Evolutionary conservation across 2,888 invertebrate species (phyloP).

Genomic region (Rhamphomyia laevipes): DNA sequence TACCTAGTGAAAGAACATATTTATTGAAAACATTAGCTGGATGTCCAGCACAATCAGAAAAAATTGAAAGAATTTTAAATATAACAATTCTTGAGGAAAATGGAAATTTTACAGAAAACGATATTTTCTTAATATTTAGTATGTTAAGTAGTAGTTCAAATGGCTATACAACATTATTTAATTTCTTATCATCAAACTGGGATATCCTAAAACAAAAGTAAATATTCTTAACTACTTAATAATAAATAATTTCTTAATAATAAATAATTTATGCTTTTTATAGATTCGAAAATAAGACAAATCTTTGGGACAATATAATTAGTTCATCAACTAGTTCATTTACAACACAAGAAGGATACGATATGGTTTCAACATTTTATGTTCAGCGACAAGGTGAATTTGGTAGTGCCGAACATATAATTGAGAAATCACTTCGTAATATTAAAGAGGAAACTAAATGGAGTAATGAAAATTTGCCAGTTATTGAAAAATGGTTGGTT

Average conservation of each 20-base stretch:
- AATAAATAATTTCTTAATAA: conserved; percentile 8
- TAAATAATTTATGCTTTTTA: conserved; percentile 12
- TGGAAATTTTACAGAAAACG: conserved; percentile 63
- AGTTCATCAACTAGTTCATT: conserved; percentile 63
- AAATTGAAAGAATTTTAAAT: conserved; percentile 54
- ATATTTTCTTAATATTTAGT: conserved; percentile 60
- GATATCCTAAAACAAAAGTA: conserved; percentile 52
- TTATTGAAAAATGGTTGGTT: conserved; percentile 62
- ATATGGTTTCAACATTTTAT: conserved; percentile 55
- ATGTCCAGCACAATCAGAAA: conserved; percentile 59
- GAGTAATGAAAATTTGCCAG: conserved; percentile 63
- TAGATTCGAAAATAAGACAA: conserved; percentile 56
- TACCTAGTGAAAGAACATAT: conserved; percentile 64
- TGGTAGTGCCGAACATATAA: conserved; percentile 59
- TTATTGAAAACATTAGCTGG: conserved; percentile 66
- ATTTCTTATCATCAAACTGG: conserved; percentile 62
- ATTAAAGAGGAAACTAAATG: conserved; percentile 65
- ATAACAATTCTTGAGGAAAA: conserved; percentile 57
- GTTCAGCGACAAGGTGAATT: conserved; percentile 53
- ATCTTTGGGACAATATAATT: conserved; percentile 65
- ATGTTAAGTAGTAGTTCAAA: conserved; percentile 59
- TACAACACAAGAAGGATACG: conserved; percentile 60
- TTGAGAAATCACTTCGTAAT: conserved; percentile 58
- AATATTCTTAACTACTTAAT: conserved; percentile 20
- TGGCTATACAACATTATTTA: conserved; percentile 60